Conservation (phyloP, 2,797 vertebrate genomes). For the Chaetodon trifasciatus region DNA sequence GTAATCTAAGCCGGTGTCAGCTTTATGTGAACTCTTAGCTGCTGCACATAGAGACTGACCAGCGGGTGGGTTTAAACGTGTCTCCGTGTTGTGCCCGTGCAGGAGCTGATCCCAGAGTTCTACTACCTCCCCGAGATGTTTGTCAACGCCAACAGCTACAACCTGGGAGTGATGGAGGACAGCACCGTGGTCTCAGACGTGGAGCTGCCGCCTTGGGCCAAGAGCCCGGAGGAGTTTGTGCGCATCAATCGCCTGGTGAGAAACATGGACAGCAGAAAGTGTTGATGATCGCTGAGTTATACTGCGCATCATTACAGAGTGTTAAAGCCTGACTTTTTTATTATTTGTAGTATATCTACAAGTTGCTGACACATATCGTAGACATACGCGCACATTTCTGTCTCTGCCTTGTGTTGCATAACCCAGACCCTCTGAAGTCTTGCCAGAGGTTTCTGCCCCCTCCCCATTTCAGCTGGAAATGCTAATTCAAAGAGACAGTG, state of each 20-base stretch:
- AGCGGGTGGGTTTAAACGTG: background rate
- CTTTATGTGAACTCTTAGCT: background rate
- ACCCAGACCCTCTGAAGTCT: constrained; percentile 20
- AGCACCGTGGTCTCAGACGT: constrained; percentile 94
- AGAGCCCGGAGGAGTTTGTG: constrained; percentile 97
- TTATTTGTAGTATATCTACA: background rate
- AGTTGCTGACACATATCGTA: background rate
- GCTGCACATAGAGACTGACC: background rate
- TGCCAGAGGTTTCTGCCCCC: constrained; percentile 31
- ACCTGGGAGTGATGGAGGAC: constrained; percentile 98
- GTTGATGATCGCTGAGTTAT: background rate
- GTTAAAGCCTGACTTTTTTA: background rate
- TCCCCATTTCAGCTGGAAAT: constrained; percentile 43
- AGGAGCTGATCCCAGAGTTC: constrained; percentile 99
- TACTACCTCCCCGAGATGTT: constrained; percentile 99
- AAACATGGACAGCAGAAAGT: background rate
- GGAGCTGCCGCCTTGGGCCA: constrained; percentile 98
- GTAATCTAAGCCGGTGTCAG: background rate
- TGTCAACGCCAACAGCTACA: constrained; percentile 96
- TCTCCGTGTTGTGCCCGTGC: constrained; percentile 65
- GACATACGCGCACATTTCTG: background rate
- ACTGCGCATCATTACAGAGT: too few relatives aligned
- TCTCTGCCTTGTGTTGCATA: constrained; percentile 10
- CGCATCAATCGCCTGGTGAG: constrained; percentile 97
- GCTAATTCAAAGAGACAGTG: constrained; percentile 80